Base-by-base conservation (phyloP, 2,797 vertebrate genomes). In the Nothura maculosa region DNA sequence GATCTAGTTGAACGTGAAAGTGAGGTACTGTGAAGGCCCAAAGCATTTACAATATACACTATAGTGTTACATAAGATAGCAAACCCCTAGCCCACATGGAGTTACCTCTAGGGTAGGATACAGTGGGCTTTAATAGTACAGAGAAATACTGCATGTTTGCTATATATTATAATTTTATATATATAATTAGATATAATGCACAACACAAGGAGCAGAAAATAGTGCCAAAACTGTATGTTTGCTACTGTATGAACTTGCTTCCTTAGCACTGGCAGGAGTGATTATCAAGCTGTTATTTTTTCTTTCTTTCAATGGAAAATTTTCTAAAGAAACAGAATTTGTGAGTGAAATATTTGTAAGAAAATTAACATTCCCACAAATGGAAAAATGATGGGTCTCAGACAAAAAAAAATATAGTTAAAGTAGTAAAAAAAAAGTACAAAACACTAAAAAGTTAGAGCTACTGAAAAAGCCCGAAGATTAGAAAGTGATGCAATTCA, bases 131-230 rank as follows among this genome's bases (percentile, higher is more conserved):
- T 82, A 62, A 14, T 0, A 63, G 18, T n/a, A 22, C 14, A 32
- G 34, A 62, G 36, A 62, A 89, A 67, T 0, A 0, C 5, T 28
- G 13, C 2, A 0, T 10, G 3, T 1, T 1, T 74, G n/a, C 28
- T 38, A 38, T 38, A 38, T 38, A 38, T n/a, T n/a, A n/a, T n/a
- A n/a, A n/a, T n/a, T n/a, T n/a, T n/a, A n/a, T n/a, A n/a, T 38
- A 38, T 38, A 38, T 38, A 38, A 38, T 38, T 38, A 38, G 8
- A 38, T 38, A 38, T 38, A 38, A 38, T 38, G n/a, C n/a, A 38
- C 10, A 38, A 38, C 0, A 0, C 7, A 34, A 6, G 81, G 13
- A 38, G 62, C 58, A 78, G 42, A 81, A 91, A 72, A 40, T n/a
- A 58, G 28, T 4, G 7, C 45, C 48, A 30, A 10, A 30, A 1